phyloP scores from a whole-genome alignment of 2,888 invertebrate species.

The Iselma pallidipennis region DNA sequence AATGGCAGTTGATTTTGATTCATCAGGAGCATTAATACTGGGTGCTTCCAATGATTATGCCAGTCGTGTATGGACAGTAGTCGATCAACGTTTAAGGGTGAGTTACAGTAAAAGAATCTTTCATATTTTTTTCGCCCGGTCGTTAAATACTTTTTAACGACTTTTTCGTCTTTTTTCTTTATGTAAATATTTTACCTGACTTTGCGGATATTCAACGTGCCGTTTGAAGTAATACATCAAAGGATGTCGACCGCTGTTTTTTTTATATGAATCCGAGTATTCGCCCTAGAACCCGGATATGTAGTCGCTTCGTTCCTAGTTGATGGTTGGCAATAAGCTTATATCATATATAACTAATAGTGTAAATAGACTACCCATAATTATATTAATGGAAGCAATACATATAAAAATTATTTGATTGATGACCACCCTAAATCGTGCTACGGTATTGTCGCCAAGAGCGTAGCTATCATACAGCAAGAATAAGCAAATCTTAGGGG shows the following conservation, averaged over 20 bases:
- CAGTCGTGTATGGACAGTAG: conserved; percentile 92
- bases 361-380: conserved; percentile 5
- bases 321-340: neutral
- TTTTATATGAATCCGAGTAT: neutral
- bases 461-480: no score
- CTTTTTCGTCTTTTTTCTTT: neutral
- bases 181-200: neutral
- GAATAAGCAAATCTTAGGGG: no score
- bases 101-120: conserved; percentile 5
- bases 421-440: conserved; percentile 10
- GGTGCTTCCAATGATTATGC: conserved; percentile 98
- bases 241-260: conserved; percentile 1
- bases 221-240: conserved; percentile 6
- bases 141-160: neutral
- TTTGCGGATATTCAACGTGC: conserved; percentile 1
- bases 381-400: conserved; percentile 19
- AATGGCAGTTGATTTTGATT: conserved; percentile 95
- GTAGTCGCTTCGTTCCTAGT: conserved; percentile 8
- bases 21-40: conserved; percentile 82
- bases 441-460: conserved; percentile 5
- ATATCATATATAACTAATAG: conserved; percentile 6
- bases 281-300: neutral
- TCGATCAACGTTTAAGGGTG: conserved; percentile 80
- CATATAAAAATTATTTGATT: conserved; percentile 22
- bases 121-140: neutral